A percentile compares a stretch with the other conserved stretches of the same genome.
Conservation (phyloP, 2,113 vertebrate species). For the Cyanoderma ruficeps region DNA sequence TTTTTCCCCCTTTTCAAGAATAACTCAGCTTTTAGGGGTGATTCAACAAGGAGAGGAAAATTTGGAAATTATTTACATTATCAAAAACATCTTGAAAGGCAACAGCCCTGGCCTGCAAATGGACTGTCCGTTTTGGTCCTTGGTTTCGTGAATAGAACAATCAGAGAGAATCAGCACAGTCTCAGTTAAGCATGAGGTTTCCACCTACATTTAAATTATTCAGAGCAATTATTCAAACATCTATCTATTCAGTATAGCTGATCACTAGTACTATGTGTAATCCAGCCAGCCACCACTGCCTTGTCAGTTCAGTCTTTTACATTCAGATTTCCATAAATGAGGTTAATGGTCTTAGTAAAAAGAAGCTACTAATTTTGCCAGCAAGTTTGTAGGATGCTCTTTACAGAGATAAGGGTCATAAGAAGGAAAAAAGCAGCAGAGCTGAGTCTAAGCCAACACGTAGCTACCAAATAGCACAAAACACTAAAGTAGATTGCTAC, state of each 20-base stretch:
- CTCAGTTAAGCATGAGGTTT: not conserved
- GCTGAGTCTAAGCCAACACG: not conserved
- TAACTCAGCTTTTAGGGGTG: not conserved
- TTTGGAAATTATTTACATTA: not conserved
- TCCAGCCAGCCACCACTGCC: not conserved
- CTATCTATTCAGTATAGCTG: not conserved
- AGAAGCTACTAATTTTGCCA: not conserved
- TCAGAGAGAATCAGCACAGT: not conserved
- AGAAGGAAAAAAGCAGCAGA: not conserved
- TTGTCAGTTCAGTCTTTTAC: not conserved
- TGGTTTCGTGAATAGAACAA: not conserved
- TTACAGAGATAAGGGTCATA: not conserved
- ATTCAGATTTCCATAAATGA: not conserved
- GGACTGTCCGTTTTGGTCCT: not conserved
- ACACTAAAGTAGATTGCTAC: not conserved
- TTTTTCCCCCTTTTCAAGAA: not conserved
- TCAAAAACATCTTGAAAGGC: not conserved
- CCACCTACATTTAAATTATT: not conserved
- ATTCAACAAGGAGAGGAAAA: not conserved
- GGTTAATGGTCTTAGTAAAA: not conserved
- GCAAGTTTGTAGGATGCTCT: not conserved
- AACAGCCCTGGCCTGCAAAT: not conserved
- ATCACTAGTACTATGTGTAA: not conserved
- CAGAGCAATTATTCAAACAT: not conserved
- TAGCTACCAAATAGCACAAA: not conserved